A percentile compares a stretch with the other conserved stretches of the same genome.
phyloP scores from a whole-genome alignment of 2,113 vertebrate genomes.

The Microtus pennsylvanicus region DNA sequence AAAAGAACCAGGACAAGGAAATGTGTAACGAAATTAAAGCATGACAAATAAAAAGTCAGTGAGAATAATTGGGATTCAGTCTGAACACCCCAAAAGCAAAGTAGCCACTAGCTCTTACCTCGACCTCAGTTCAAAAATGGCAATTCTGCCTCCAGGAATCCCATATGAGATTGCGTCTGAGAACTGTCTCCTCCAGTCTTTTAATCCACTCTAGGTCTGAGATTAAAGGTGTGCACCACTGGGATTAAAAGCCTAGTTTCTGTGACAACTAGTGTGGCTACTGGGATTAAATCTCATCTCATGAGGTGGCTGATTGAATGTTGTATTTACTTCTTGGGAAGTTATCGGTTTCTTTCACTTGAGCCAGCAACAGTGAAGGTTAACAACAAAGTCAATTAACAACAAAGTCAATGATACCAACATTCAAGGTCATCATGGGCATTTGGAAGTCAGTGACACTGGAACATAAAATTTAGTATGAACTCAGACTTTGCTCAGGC shows the following conservation, averaged over 20 bases:
- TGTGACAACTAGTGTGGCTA: too few relatives aligned
- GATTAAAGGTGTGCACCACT: too few relatives aligned
- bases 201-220: too few relatives aligned
- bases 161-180: too few relatives aligned
- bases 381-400: not conserved
- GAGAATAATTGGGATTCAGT: too few relatives aligned
- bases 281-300: not conserved
- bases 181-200: too few relatives aligned
- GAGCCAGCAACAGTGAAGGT: not conserved
- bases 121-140: too few relatives aligned
- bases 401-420: not conserved
- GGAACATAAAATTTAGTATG: not conserved
- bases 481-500: not conserved
- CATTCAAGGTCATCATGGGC: not conserved
- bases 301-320: not conserved
- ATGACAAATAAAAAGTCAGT: too few relatives aligned
- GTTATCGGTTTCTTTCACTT: conserved; percentile 14
- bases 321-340: conserved; percentile 27
- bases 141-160: too few relatives aligned
- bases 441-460: not conserved
- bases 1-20: not conserved
- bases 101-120: too few relatives aligned
- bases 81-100: too few relatives aligned
- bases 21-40: not conserved
- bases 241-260: too few relatives aligned